Conservation (phyloP, 2,113 vertebrate species). For the Catharus fuscescens region DNA sequence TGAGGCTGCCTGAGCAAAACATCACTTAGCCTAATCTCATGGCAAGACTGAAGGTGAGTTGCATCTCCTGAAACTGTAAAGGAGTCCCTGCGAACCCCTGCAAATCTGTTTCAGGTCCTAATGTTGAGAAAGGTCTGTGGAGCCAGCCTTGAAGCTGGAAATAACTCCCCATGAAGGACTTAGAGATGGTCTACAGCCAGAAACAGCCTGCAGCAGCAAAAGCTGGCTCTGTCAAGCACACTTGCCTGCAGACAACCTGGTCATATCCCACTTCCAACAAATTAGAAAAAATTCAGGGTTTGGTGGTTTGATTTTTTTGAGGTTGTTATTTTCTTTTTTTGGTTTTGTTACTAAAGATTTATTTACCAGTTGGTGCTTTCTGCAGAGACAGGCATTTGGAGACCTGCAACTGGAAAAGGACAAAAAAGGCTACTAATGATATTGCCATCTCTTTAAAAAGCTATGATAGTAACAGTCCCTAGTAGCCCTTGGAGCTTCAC, state of each 20-base stretch:
- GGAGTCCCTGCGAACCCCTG: not conserved
- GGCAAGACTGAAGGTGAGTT: not conserved
- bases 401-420: not conserved
- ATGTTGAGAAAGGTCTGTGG: not conserved
- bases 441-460: constrained; percentile 22
- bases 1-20: not conserved
- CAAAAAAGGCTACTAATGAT: not conserved
- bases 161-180: not conserved
- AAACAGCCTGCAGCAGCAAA: not conserved
- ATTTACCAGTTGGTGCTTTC: not conserved
- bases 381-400: not conserved
- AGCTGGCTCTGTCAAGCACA: not conserved
- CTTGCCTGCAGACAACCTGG: not conserved
- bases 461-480: not conserved
- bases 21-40: not conserved
- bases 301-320: not conserved
- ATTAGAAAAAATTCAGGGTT: not conserved
- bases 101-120: not conserved
- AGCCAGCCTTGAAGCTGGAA: not conserved
- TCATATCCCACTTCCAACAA: not conserved
- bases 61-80: not conserved
- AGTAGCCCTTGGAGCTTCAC: constrained; percentile 1
- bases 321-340: not conserved
- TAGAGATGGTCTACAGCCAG: not conserved
- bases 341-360: not conserved